Evolutionary conservation across 2,797 vertebrate genomes (phyloP).

Genomic region (Enteromius afrohamiltoni): DNA sequence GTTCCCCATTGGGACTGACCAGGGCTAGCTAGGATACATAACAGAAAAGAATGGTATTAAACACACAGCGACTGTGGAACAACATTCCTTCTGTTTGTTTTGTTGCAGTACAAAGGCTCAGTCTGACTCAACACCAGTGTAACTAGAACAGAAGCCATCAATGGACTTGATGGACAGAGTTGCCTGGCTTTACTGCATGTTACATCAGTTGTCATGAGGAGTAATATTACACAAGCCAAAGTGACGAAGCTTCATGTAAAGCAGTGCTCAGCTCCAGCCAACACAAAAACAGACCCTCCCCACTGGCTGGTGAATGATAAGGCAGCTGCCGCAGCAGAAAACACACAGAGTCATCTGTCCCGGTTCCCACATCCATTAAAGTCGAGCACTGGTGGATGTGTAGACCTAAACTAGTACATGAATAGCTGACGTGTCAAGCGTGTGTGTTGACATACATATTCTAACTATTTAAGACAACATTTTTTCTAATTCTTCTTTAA

Average conservation of each 20-base stretch:
- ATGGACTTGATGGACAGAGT: neutral
- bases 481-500: neutral
- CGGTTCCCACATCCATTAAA: conserved; percentile 27
- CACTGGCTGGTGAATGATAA: conserved; percentile 8
- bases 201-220: conserved; percentile 32
- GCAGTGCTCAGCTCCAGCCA: neutral
- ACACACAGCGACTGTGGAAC: neutral
- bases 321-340: conserved; percentile 6
- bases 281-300: neutral
- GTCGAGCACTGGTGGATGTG: neutral
- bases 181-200: conserved; percentile 11
- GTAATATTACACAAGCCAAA: neutral
- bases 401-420: neutral
- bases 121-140: neutral
- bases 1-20: conserved; percentile 95
- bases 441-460: neutral
- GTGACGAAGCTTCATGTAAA: conserved; percentile 1
- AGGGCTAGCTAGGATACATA: conserved; percentile 84
- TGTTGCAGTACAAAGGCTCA: neutral
- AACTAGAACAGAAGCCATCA: conserved; percentile 14
- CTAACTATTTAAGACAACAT: neutral
- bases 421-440: neutral
- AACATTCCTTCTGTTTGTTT: neutral
- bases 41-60: neutral
- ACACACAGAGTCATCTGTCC: conserved; percentile 14